Evolutionary conservation across 2,113 vertebrate species (phyloP).

Genomic region (Hepsetus odoe): DNA sequence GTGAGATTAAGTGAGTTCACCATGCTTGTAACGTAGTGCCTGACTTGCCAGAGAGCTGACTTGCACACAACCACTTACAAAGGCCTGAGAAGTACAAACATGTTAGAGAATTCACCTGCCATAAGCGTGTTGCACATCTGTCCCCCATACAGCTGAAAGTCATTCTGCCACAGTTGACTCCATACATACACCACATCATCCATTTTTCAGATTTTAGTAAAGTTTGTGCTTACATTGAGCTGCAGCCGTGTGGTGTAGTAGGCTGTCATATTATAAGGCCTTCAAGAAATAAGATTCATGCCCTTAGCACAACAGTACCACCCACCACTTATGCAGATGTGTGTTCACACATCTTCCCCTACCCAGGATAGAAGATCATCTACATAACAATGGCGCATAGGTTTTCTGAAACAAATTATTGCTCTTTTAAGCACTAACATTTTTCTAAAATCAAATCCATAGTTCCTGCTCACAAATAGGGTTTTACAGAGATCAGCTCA

Average conservation of each 20-base stretch:
- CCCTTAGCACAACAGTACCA: slow-evolving; percentile 33
- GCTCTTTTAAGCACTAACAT: not conserved
- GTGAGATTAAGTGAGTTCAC: too few relatives aligned
- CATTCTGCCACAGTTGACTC: slow-evolving; percentile 51
- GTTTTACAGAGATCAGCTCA: not conserved
- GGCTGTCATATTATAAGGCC: slow-evolving; percentile 35
- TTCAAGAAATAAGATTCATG: slow-evolving; percentile 31
- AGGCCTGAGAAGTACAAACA: not conserved
- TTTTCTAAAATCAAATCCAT: not conserved
- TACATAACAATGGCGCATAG: slow-evolving; percentile 16
- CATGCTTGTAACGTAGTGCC: not conserved
- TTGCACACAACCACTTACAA: not conserved
- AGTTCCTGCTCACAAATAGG: not conserved
- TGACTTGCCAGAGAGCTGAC: not conserved
- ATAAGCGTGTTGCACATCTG: slow-evolving; percentile 71
- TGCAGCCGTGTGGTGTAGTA: not conserved
- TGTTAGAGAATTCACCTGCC: slow-evolving; percentile 65
- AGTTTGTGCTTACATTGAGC: not conserved
- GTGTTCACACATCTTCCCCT: slow-evolving; percentile 2
- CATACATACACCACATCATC: slow-evolving; percentile 51
- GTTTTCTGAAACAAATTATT: not conserved
- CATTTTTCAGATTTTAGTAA: slow-evolving; percentile 56
- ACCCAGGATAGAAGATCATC: not conserved
- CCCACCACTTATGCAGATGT: slow-evolving; percentile 46
- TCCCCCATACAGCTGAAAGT: slow-evolving; percentile 58